phyloP scores from a whole-genome alignment of 2,797 vertebrate species.

The Lutjanus campechanus region DNA sequence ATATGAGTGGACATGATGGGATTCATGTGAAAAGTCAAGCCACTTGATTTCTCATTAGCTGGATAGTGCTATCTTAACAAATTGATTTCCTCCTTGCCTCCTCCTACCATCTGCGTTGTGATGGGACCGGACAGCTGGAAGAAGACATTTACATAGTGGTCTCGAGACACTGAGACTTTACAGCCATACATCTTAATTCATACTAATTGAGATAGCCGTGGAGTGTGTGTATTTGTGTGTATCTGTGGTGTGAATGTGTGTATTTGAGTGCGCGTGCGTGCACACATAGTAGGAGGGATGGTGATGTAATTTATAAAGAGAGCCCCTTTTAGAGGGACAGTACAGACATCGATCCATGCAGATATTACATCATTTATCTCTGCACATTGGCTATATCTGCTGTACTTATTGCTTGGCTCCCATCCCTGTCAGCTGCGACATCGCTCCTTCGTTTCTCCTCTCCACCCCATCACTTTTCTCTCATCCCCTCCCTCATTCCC shows the following conservation, averaged over 20 bases:
- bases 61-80: conserved; percentile 75
- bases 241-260: conserved; percentile 26
- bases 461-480: conserved; percentile 55
- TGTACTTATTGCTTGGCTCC: conserved; percentile 76
- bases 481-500: conserved; percentile 37
- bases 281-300: conserved; percentile 9
- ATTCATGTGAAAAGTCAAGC: conserved; percentile 80
- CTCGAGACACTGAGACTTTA: conserved; percentile 56
- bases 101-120: conserved; percentile 72
- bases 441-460: conserved; percentile 35
- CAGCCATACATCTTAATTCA: conserved; percentile 74
- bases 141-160: conserved; percentile 76
- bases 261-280: conserved; percentile 5
- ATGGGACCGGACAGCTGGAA: conserved; percentile 74
- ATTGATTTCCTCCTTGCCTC: conserved; percentile 72
- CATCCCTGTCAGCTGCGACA: conserved; percentile 70
- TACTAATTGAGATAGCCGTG: conserved; percentile 64
- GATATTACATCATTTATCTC: conserved; percentile 82
- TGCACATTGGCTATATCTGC: conserved; percentile 72
- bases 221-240: conserved; percentile 51
- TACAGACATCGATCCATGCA: conserved; percentile 81
- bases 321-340: conserved; percentile 72
- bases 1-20: conserved; percentile 76
- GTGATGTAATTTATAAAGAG: conserved; percentile 71
- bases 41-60: conserved; percentile 82